Percentiles rank a stretch among this genome's conserved stretches.
Conservation (phyloP, 1,140 invertebrate genomes). For the Procambarus virginalis region DNA sequence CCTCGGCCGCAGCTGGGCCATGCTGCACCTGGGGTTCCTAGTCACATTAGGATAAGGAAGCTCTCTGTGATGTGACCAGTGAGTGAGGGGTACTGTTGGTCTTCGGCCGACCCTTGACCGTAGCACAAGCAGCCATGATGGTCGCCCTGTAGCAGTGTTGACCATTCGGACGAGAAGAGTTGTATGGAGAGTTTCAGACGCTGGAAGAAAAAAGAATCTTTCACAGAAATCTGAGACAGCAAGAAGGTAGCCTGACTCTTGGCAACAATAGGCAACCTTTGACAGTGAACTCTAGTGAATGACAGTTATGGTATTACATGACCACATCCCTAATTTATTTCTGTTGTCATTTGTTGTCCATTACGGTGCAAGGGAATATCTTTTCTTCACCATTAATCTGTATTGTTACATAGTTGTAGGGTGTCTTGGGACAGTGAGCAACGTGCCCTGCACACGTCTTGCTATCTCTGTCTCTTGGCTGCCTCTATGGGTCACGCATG, state of each 20-base stretch:
- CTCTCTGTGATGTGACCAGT: slow-evolving; percentile 67
- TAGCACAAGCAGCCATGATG: slow-evolving; percentile 46
- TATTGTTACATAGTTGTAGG: slow-evolving; percentile 63
- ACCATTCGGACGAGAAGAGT: slow-evolving; percentile 30
- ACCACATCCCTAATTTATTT: slow-evolving; percentile 66
- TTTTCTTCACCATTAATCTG: slow-evolving; percentile 64
- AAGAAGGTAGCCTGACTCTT: slow-evolving; percentile 57
- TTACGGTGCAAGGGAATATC: slow-evolving; percentile 67
- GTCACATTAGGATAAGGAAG: slow-evolving; percentile 65
- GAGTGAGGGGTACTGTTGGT: slow-evolving; percentile 40
- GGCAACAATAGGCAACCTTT: slow-evolving; percentile 63
- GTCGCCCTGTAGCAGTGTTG: slow-evolving; percentile 54
- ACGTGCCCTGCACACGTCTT: slow-evolving; percentile 25
- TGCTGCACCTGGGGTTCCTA: slow-evolving; percentile 67
- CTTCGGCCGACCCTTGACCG: slow-evolving; percentile 17
- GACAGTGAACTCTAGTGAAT: slow-evolving; percentile 58
- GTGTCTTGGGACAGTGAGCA: slow-evolving; percentile 44
- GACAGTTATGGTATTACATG: slow-evolving; percentile 60
- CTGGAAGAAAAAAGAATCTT: slow-evolving; percentile 27
- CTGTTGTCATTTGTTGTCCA: slow-evolving; percentile 65
- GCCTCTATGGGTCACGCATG: slow-evolving; percentile 63
- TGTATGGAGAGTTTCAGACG: slow-evolving; percentile 37
- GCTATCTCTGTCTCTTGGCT: slow-evolving; percentile 55
- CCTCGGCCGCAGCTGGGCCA: slow-evolving; percentile 54
- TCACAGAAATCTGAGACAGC: slow-evolving; percentile 26